A percentile compares a stretch with the other conserved stretches of the same genome.
These are phyloP conservation scores for Amphipyra berbera DNA, from an alignment of 2,888 invertebrate species.

Conservation along the genomic window DNA sequence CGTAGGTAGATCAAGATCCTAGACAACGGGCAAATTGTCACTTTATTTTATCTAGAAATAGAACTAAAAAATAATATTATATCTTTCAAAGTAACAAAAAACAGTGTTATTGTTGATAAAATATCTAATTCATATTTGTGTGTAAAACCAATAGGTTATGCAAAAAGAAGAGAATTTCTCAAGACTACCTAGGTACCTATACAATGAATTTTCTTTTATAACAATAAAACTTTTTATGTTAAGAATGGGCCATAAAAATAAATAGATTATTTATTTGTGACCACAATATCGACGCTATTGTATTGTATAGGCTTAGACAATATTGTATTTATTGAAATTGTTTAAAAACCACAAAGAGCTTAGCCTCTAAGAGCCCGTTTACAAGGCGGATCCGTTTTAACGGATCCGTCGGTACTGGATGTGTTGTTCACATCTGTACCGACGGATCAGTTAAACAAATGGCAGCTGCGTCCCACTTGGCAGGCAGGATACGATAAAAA, in stretches of 20 bases:
- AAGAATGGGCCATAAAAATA: slow-evolving; percentile 21
- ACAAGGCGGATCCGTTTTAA: no score
- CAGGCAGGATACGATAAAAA: no score
- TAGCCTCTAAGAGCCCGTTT: no score
- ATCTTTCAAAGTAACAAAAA: slow-evolving; percentile 15
- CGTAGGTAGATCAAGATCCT: slow-evolving; percentile 21
- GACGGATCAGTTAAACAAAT: no score
- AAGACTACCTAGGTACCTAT: no score
- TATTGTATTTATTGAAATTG: no score
- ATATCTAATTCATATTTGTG: slow-evolving; percentile 21
- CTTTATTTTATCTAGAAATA: slow-evolving; percentile 36
- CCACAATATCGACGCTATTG: slow-evolving; percentile 1
- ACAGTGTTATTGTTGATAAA: slow-evolving; percentile 20
- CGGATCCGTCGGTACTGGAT: no score
- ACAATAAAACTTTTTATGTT: slow-evolving; percentile 15
- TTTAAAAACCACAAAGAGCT: no score
- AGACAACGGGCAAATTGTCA: slow-evolving; percentile 60
- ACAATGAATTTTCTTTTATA: no score
- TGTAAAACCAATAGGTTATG: slow-evolving; percentile 9
- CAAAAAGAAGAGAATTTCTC: slow-evolving; percentile 21
- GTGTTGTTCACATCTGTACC: no score
- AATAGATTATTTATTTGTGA: slow-evolving; percentile 3
- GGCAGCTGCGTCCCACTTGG: no score
- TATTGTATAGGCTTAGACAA: no score
- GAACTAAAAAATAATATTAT: slow-evolving; percentile 13